A percentile compares a stretch with the other conserved stretches of the same genome.
Evolutionary conservation across 2,113 vertebrate species (phyloP).

Genomic region (Clarias macrocephalus): DNA sequence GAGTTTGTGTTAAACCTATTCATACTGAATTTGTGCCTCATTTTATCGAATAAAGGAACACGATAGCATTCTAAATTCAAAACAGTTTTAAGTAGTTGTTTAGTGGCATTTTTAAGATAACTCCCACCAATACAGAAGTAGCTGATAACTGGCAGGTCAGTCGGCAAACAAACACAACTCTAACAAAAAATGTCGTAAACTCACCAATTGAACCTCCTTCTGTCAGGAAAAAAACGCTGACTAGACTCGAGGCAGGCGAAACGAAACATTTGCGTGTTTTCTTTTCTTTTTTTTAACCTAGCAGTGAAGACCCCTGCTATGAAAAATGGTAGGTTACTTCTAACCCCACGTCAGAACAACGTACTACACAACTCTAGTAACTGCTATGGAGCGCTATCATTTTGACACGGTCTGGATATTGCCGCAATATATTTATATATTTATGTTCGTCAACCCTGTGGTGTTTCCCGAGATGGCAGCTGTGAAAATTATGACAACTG

Average conservation of each 20-base stretch:
- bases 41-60: not conserved
- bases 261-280: not conserved
- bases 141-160: not conserved
- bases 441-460: slow-evolving; percentile 23
- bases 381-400: not conserved
- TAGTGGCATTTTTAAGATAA: not conserved
- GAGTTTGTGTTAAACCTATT: not conserved
- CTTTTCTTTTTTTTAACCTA: not conserved
- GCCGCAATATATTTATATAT: slow-evolving; percentile 2
- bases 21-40: too few relatives aligned
- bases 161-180: not conserved
- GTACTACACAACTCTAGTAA: not conserved
- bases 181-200: not conserved
- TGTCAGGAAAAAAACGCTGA: not conserved
- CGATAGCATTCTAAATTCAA: not conserved
- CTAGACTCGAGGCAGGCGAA: not conserved
- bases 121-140: not conserved
- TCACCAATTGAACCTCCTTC: not conserved
- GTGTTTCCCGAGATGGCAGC: slow-evolving; percentile 18
- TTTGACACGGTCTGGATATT: not conserved
- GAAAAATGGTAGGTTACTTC: slow-evolving; percentile 24
- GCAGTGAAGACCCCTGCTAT: slow-evolving; percentile 1
- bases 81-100: not conserved
- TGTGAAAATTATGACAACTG: slow-evolving; percentile 28
- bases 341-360: not conserved